Percentiles rank a stretch among this genome's conserved stretches.
Evolutionary conservation across 2,797 vertebrate genomes (phyloP).

Genomic region (Tadarida brasiliensis): DNA sequence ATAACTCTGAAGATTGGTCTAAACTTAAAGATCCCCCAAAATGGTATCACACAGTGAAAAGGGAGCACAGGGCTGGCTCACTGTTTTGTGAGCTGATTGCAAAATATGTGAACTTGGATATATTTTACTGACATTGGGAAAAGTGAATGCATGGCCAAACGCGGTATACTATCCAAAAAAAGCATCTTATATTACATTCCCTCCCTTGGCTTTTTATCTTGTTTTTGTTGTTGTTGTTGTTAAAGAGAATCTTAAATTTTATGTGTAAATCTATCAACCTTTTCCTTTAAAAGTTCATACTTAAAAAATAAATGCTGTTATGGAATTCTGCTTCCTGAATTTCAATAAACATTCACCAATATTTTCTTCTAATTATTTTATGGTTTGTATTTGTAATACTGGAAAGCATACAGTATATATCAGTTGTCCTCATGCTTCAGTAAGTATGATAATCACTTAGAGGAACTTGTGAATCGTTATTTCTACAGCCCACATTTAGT

Average conservation of each 20-base stretch:
- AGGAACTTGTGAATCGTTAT: constrained; percentile 20
- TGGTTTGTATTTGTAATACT: background rate
- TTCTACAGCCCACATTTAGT: background rate
- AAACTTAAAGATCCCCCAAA: background rate
- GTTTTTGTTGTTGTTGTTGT: background rate
- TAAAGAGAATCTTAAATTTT: constrained; percentile 12
- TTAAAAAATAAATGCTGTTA: background rate
- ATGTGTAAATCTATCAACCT: background rate
- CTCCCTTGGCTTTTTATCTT: background rate
- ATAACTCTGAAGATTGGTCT: constrained; percentile 42
- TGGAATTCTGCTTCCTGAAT: constrained; percentile 24
- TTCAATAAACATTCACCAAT: constrained; percentile 20
- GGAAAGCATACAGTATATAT: background rate
- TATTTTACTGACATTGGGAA: constrained; percentile 23
- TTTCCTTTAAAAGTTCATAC: constrained; percentile 47
- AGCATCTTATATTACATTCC: background rate
- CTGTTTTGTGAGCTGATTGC: background rate
- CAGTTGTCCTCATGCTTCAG: background rate
- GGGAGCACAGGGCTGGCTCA: background rate
- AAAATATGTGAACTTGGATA: background rate
- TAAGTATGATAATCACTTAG: background rate
- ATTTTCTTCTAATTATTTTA: constrained; percentile 38
- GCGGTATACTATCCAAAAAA: background rate
- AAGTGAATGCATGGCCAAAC: background rate
- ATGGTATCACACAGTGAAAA: background rate